Base-by-base conservation (phyloP, 2,113 vertebrate species). In the Oceanites oceanicus region DNA sequence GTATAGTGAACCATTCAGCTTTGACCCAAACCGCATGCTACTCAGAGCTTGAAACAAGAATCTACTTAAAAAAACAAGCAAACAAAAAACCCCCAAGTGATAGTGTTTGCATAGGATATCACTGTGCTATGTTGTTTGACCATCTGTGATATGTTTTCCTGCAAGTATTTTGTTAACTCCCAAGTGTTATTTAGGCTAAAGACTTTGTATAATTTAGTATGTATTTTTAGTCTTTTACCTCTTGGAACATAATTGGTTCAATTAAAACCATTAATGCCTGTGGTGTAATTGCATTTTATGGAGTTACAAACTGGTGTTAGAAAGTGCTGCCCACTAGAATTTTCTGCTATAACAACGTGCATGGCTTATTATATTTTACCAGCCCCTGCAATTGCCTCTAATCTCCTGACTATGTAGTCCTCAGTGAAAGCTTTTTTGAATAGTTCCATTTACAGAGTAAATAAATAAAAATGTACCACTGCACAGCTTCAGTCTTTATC, bases 211-310 rank as follows among this genome's bases (percentile, higher is more conserved):
- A 85, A 93, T 94, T 95, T 84, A 38, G 30, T 76, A 61, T 84
- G 52, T 90, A 83, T 97, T 96, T 94, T 96, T 87, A 79, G 93
- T 84, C 63, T 92, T 96, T 79, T 95, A 70, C 86, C 40, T 93
- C 74, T 94, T 88, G 36, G 67, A 59, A 34, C 36, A 34, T 94
- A 96, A 96, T 91, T 92, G 86, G 47, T 79, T 96, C 90, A 82
- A 86, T 95, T 96, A 95, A 83, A 93, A 40, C 82, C 77, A 96
- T 96, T 97, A 97, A 94, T 94, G 66, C 94, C 88, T 97, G 88
- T 77, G 77, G 86, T 92, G 78, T 93, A 95, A 90, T 91, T 90
- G 76, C 59, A 87, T 95, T 96, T 95, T 85, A 83, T 90, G 56
- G 84, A 94, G 66, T 93, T 93, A 65, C 59, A 62, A 76, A 89